A percentile compares a stretch with the other conserved stretches of the same genome.
phyloP scores from a whole-genome alignment of 2,113 vertebrate genomes.

The Motacilla tschutschensis region DNA sequence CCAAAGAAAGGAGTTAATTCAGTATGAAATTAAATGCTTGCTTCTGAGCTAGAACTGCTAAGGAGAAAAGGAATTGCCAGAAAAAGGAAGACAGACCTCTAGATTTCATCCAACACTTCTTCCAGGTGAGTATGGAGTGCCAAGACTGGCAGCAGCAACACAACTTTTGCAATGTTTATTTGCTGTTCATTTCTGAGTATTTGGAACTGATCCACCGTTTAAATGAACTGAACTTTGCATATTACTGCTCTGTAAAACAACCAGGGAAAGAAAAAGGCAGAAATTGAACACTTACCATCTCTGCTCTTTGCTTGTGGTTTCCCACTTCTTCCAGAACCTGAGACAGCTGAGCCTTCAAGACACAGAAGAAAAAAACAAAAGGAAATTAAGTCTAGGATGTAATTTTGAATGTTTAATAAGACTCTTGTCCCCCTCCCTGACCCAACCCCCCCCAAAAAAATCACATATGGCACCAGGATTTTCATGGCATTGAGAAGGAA shows the following conservation, averaged over 20 bases:
- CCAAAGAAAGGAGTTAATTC: constrained; percentile 11
- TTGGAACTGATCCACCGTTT: neutral
- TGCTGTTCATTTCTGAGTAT: neutral
- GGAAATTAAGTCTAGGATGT: neutral
- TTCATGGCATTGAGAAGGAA: neutral
- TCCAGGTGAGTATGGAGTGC: neutral
- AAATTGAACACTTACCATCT: constrained; percentile 77
- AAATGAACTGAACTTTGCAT: neutral
- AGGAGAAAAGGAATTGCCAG: neutral
- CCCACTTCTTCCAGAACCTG: constrained; percentile 87
- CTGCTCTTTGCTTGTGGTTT: constrained; percentile 84
- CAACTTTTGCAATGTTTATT: neutral
- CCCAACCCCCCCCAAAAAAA: neutral
- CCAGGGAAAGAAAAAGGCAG: neutral
- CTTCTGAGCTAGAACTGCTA: constrained; percentile 12
- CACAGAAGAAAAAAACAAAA: neutral
- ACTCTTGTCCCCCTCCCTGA: rapidly evolving
- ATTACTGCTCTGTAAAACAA: neutral
- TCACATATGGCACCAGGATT: neutral
- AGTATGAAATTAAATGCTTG: constrained; percentile 20
- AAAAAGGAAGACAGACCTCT: neutral
- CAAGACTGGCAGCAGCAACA: neutral
- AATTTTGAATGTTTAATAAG: neutral
- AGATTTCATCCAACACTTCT: neutral
- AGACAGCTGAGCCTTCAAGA: constrained; percentile 82